Evolutionary conservation across 1,140 invertebrate genomes (phyloP).

Genomic region (Diuraphis noxia): DNA sequence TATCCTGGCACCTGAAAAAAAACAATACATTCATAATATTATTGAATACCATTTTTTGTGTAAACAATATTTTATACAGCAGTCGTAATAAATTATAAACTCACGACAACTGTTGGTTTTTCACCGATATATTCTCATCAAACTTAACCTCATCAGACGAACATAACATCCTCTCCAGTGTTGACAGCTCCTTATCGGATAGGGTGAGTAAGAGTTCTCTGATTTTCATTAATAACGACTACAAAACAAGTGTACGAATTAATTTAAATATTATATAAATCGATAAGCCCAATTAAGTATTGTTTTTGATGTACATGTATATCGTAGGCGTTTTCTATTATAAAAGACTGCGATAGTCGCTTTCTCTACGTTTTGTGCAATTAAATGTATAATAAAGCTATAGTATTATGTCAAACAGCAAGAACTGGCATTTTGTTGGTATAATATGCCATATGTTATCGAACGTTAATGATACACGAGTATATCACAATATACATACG

Average conservation of each 20-base stretch:
- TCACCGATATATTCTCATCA: constrained; percentile 59
- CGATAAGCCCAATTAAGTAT: neutral
- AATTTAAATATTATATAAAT: neutral
- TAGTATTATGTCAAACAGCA: neutral
- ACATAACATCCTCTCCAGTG: constrained; percentile 85
- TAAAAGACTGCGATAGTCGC: neutral
- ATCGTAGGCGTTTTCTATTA: neutral
- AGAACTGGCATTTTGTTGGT: neutral
- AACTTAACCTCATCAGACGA: constrained; percentile 72
- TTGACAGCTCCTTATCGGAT: constrained; percentile 77
- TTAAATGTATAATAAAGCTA: neutral
- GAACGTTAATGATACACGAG: too few species aligned
- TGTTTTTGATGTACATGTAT: neutral
- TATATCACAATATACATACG: neutral
- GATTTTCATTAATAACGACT: constrained; percentile 81
- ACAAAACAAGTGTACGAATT: constrained; percentile 56
- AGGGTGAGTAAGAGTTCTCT: constrained; percentile 87
- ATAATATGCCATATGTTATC: neutral
- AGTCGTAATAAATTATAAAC: neutral
- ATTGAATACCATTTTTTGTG: neutral
- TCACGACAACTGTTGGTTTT: constrained; percentile 28
- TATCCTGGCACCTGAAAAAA: constrained; percentile 37
- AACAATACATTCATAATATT: neutral
- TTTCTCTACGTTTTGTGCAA: neutral
- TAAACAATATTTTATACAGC: neutral